Conservation (phyloP, 2,113 vertebrate species). For the Ceyx margarethae region DNA sequence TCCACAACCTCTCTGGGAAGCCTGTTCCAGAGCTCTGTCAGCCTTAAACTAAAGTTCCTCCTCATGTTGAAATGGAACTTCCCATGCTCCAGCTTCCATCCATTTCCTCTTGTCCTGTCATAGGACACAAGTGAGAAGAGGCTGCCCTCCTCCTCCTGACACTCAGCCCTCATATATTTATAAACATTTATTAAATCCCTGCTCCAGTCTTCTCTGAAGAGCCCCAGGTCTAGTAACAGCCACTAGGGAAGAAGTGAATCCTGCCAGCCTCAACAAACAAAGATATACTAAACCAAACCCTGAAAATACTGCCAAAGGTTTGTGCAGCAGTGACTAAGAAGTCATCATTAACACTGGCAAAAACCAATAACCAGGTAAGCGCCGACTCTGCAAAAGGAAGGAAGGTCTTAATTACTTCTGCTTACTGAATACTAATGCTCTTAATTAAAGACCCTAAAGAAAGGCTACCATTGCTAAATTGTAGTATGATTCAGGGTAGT, state of each 20-base stretch:
- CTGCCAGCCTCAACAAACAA: background rate
- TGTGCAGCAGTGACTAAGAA: background rate
- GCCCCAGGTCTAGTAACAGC: background rate
- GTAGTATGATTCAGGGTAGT: background rate
- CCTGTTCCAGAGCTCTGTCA: too few species aligned
- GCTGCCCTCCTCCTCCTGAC: too few species aligned
- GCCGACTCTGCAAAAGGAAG: background rate
- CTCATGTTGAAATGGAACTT: too few species aligned
- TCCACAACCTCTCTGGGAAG: too few species aligned
- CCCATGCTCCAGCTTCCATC: too few species aligned
- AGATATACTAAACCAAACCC: background rate
- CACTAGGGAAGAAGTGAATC: background rate
- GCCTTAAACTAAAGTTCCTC: too few species aligned
- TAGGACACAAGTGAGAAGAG: too few species aligned
- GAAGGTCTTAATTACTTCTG: background rate
- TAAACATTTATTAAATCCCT: too few species aligned
- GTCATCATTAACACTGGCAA: background rate
- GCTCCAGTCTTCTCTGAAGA: too few species aligned
- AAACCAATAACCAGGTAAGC: background rate
- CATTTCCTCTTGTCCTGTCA: too few species aligned
- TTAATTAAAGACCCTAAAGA: background rate
- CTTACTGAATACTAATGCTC: background rate
- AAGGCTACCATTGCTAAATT: background rate
- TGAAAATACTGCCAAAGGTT: background rate
- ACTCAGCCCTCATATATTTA: too few species aligned